Base-by-base conservation (phyloP, 2,797 vertebrate species). In the Malurus splendens region DNA sequence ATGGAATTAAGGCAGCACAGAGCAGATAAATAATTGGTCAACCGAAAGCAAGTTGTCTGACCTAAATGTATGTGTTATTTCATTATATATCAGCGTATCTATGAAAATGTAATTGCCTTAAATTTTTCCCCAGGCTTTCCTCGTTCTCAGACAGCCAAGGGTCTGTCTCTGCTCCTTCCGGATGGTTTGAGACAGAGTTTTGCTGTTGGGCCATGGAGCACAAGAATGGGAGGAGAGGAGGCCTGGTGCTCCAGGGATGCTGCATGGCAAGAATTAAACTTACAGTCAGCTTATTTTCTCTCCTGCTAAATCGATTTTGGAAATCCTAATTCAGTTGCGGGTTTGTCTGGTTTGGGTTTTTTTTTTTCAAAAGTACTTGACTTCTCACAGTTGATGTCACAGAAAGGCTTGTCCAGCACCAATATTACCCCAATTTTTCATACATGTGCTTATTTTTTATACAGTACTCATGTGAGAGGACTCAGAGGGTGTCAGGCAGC, bases 51-150 rank as follows among this genome's bases (percentile, higher is more conserved):
- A 94, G 33, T 17, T 42, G 85, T 73, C 78, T 95, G 92, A 90
- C 86, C 84, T 81, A 87, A 90, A 94, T 77, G 73, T 48, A 55
- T 24, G 52, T 36, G 28, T 78, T 91, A 82, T 87, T 93, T 87
- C 74, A 47, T 93, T 91, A 78, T 67, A 24, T 62, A 74, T 90
- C 73, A 82, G 41, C n/a, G 18, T 71, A 70, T 81, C 73, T 91
- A 68, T 6, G 18, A 82, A 86, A 81, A 77, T 83, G 44, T 57
- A 87, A 93, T 82, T 70, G 71, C 52, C 50, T 86, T 62, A 38
- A 81, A 17, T 65, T 90, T 78, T 76, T n/a, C 64, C 67, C 55
- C 75, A 65, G 84, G 77, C 67, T 84, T 84, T 77, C 8, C 56
- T 88, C 28, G 9, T 68, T 89, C 48, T 76, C 44, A 90, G 52